These are phyloP conservation scores for Telenomus remus DNA, from an alignment of 1,140 invertebrate species.

Conservation along the genomic window DNA sequence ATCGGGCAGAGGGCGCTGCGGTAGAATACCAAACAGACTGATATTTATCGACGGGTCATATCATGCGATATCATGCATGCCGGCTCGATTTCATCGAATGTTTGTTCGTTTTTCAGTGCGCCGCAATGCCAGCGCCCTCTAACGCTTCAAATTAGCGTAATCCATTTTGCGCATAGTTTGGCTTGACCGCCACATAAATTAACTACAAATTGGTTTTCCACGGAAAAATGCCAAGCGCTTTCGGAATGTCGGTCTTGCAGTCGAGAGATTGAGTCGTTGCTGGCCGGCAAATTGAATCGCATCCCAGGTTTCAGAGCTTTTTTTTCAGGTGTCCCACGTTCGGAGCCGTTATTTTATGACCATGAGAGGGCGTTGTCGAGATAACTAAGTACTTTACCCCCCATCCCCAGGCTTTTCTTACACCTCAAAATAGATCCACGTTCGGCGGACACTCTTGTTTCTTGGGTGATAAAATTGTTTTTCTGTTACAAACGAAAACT, in stretches of 20 bases:
- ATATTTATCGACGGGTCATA: slow-evolving; percentile 9
- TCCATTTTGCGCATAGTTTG: slow-evolving; percentile 7
- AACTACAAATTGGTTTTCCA: slow-evolving; percentile 12
- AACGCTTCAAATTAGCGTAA: slow-evolving; percentile 15
- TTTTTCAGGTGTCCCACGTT: too few species aligned
- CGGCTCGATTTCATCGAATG: slow-evolving; percentile 6
- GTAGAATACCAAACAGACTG: slow-evolving; percentile 25
- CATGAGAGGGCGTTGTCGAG: too few species aligned
- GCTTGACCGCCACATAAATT: slow-evolving; percentile 11
- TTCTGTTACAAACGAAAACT: too few species aligned
- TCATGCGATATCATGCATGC: slow-evolving; percentile 28
- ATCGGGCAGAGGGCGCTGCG: slow-evolving; percentile 14
- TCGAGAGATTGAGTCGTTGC: slow-evolving; percentile 1
- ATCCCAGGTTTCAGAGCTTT: too few species aligned
- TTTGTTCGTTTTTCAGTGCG: slow-evolving; percentile 22
- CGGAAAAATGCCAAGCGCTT: slow-evolving; percentile 19
- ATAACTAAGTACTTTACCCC: too few species aligned
- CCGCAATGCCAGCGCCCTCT: background rate
- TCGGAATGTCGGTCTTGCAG: slow-evolving; percentile 19
- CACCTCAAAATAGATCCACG: too few species aligned
- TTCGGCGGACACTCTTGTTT: too few species aligned
- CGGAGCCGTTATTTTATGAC: too few species aligned
- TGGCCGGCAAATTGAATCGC: background rate
- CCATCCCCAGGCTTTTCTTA: too few species aligned
- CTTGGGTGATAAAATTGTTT: too few species aligned